These are phyloP conservation scores for Diorhabda sublineata DNA, from an alignment of 1,140 invertebrate species.

Conservation along the genomic window DNA sequence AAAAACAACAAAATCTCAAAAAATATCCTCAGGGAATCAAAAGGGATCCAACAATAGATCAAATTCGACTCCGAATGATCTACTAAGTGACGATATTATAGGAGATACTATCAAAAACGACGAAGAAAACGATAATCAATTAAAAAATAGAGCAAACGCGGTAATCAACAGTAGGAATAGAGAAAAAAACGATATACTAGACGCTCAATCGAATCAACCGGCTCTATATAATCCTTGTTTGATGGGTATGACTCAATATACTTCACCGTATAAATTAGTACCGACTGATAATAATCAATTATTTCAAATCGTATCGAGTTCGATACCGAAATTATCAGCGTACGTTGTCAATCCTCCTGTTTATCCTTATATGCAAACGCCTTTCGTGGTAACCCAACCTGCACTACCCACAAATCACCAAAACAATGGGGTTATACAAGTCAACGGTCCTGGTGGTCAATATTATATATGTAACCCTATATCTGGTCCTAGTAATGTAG, in stretches of 20 bases:
- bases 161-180: slow-evolving; percentile 20
- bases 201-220: slow-evolving; percentile 26
- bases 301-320: slow-evolving; percentile 24
- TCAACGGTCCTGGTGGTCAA: slow-evolving; percentile 33
- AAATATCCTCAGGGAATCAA: no score
- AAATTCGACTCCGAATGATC: no score
- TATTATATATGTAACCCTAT: slow-evolving; percentile 43
- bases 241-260: slow-evolving; percentile 5
- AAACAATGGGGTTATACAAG: slow-evolving; percentile 27
- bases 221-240: slow-evolving; percentile 32
- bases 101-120: neutral
- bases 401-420: neutral
- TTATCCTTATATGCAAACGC: slow-evolving; percentile 27
- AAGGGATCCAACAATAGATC: no score
- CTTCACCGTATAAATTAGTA: slow-evolving; percentile 23
- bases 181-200: slow-evolving; percentile 3
- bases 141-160: slow-evolving; percentile 15
- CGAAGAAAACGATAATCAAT: neutral
- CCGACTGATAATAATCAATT: slow-evolving; percentile 26
- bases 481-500: slow-evolving; percentile 10
- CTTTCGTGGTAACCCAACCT: neutral
- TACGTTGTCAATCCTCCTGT: slow-evolving; percentile 35
- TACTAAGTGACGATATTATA: no score
- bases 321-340: slow-evolving; percentile 19
- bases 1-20: no score